Conservation (phyloP, 2,888 invertebrate species). For the Biston stratarius region DNA sequence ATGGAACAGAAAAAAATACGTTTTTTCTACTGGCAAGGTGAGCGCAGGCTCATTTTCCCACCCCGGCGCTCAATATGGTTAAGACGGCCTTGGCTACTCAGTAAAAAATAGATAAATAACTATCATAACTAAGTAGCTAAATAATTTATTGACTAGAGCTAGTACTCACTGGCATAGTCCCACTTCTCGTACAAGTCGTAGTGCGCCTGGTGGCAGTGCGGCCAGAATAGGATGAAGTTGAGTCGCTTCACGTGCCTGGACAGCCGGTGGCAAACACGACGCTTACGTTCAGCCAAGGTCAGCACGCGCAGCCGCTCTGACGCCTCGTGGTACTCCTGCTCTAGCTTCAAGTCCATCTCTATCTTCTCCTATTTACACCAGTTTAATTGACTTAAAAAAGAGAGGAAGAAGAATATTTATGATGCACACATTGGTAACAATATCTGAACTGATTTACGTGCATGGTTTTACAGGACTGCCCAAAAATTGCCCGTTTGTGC, state of each 20-base stretch:
- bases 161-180: constrained; percentile 69
- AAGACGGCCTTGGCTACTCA: no score
- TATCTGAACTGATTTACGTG: no score
- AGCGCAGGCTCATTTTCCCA: no score
- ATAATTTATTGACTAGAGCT: background rate
- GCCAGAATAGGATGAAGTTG: constrained; percentile 80
- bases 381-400: background rate
- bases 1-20: no score
- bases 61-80: no score
- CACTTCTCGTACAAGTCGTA: constrained; percentile 79
- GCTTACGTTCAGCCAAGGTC: constrained; percentile 74
- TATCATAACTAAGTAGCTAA: background rate
- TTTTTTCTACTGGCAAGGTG: no score
- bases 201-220: constrained; percentile 76
- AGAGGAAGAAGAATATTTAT: no score
- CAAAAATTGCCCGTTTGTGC: no score
- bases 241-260: constrained; percentile 49
- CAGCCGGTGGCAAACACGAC: constrained; percentile 68
- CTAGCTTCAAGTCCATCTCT: constrained; percentile 58
- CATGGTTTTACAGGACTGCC: no score
- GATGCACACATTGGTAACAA: no score
- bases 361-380: constrained; percentile 57
- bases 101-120: no score
- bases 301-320: constrained; percentile 63
- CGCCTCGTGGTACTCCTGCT: constrained; percentile 61